Evolutionary conservation across 1,140 invertebrate genomes (phyloP).

Genomic region (Aphidius gifuensis): DNA sequence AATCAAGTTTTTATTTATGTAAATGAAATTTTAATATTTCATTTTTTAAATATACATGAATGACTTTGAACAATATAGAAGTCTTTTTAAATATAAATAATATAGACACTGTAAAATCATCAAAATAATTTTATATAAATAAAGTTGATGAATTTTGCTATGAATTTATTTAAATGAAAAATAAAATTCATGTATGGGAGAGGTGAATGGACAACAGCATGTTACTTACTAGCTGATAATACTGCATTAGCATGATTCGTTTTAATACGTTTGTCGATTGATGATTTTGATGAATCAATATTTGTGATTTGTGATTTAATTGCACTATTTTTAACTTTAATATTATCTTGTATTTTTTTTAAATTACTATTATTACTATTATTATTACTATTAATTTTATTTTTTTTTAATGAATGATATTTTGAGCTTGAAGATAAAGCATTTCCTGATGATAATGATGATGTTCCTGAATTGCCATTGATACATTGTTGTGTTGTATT

Average conservation of each 20-base stretch:
- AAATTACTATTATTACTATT: constrained; percentile 35
- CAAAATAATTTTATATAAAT: too few relatives aligned
- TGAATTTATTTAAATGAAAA: too few relatives aligned
- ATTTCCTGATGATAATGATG: constrained; percentile 30
- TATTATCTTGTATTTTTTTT: constrained; percentile 14
- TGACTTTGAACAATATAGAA: too few relatives aligned
- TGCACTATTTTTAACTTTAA: constrained; percentile 33
- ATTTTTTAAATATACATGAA: too few relatives aligned
- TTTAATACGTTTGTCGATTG: constrained; percentile 49
- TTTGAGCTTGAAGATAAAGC: constrained; percentile 28
- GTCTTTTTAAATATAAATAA: too few relatives aligned
- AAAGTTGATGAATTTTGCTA: too few relatives aligned
- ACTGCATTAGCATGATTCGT: constrained; percentile 41
- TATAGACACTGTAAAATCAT: too few relatives aligned
- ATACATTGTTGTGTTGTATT: constrained; percentile 45
- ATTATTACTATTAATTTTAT: too few relatives aligned
- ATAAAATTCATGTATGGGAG: too few relatives aligned
- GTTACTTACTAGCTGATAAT: constrained; percentile 55
- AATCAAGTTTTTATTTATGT: too few relatives aligned
- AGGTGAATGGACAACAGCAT: constrained; percentile 31
- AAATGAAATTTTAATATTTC: too few relatives aligned
- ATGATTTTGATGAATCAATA: constrained; percentile 51
- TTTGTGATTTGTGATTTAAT: constrained; percentile 31
- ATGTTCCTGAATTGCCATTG: constrained; percentile 37
- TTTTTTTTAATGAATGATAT: constrained; percentile 33